A percentile compares a stretch with the other conserved stretches of the same genome.
These are phyloP conservation scores for Eupithecia pulchellata DNA, from an alignment of 2,888 invertebrate species.

Conservation along the genomic window DNA sequence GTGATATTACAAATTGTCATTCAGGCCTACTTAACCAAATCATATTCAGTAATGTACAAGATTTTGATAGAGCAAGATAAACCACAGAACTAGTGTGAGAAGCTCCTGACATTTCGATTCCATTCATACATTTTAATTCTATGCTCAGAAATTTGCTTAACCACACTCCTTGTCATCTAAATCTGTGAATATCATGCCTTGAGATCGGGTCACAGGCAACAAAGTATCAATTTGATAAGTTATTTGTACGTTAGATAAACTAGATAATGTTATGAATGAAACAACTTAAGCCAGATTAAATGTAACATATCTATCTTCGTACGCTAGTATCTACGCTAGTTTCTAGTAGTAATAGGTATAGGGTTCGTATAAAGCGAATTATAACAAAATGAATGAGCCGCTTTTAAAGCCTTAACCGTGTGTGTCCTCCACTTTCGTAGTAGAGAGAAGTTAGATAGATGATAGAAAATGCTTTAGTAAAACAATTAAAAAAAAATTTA, in stretches of 20 bases:
- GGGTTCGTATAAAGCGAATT: background rate
- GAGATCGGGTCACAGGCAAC: constrained; percentile 23
- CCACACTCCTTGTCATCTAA: constrained; percentile 41
- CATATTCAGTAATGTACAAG: constrained; percentile 28
- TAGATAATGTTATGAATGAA: constrained; percentile 13
- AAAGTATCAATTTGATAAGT: constrained; percentile 19
- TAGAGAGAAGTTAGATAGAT: too few relatives aligned
- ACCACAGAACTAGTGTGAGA: constrained; percentile 51
- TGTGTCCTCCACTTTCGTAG: too few relatives aligned
- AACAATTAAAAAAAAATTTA: too few relatives aligned
- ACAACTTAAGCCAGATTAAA: background rate
- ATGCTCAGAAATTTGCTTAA: constrained; percentile 44
- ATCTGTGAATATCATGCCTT: constrained; percentile 32
- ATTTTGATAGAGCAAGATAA: constrained; percentile 40
- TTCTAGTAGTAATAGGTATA: too few relatives aligned
- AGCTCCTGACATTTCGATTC: constrained; percentile 58
- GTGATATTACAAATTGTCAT: constrained; percentile 2
- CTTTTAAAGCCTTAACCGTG: background rate
- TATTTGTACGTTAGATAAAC: constrained; percentile 12
- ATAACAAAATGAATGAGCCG: too few relatives aligned
- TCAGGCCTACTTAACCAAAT: constrained; percentile 8
- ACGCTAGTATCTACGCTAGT: too few relatives aligned
- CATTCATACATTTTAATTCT: constrained; percentile 56
- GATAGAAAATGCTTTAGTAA: too few relatives aligned
- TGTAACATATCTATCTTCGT: background rate